Conservation (phyloP, 2,113 vertebrate genomes). For the Mobula birostris region DNA sequence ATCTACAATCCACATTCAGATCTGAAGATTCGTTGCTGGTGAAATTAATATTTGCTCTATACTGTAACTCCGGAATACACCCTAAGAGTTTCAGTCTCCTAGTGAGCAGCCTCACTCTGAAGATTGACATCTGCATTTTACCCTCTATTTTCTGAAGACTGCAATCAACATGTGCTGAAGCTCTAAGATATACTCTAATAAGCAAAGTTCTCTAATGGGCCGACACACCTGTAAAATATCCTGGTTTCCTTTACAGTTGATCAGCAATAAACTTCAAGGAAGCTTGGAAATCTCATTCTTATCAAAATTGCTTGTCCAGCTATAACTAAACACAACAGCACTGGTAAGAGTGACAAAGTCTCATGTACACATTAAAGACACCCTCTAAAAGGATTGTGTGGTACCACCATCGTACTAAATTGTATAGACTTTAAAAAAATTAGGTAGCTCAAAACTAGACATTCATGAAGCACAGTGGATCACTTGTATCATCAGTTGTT, state of each 20-base stretch:
- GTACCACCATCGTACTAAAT: background rate
- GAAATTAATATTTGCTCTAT: too few relatives aligned
- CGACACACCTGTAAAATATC: too few relatives aligned
- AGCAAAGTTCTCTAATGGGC: background rate
- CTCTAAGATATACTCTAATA: background rate
- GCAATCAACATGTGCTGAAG: background rate
- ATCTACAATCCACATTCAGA: too few relatives aligned
- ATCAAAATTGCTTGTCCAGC: background rate
- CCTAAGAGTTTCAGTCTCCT: background rate
- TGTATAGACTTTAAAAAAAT: background rate
- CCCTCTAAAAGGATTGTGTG: too few relatives aligned
- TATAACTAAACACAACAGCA: background rate
- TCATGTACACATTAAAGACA: too few relatives aligned
- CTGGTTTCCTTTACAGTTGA: too few relatives aligned
- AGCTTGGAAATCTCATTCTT: too few relatives aligned
- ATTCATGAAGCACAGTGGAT: background rate
- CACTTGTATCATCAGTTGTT: background rate
- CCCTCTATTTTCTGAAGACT: background rate
- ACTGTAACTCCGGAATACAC: too few relatives aligned
- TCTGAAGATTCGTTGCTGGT: too few relatives aligned
- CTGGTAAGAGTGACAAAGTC: background rate
- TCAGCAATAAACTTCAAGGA: too few relatives aligned
- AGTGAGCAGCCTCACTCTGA: background rate
- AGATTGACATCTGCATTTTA: background rate
- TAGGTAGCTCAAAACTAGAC: background rate